Evolutionary conservation across 2,797 vertebrate genomes (phyloP).

Genomic region (Pseudomugil tenellus): DNA sequence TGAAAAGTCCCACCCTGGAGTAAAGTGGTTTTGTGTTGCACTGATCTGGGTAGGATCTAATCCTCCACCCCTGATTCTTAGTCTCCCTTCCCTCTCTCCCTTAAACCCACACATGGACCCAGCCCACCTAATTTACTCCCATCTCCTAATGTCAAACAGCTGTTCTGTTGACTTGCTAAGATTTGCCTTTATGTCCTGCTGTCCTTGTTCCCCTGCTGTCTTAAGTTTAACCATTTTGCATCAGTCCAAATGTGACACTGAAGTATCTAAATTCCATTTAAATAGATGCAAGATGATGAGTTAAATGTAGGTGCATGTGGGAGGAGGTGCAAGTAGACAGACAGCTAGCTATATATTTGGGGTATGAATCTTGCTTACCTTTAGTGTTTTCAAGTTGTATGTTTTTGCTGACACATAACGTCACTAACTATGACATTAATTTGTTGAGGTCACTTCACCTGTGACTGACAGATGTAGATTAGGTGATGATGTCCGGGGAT

Average conservation of each 20-base stretch:
- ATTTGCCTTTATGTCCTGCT: conserved; percentile 33
- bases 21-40: conserved; percentile 53
- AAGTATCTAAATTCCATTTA: conserved; percentile 22
- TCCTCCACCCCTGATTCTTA: conserved; percentile 53
- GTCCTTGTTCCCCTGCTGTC: conserved; percentile 18
- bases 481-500: conserved; percentile 24
- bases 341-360: conserved; percentile 50
- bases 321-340: conserved; percentile 45
- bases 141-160: conserved; percentile 77
- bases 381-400: conserved; percentile 4
- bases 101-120: conserved; percentile 49
- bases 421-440: conserved; percentile 44
- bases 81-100: conserved; percentile 35
- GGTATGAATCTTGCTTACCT: conserved; percentile 25
- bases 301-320: conserved; percentile 44
- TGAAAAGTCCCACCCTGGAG: conserved; percentile 52
- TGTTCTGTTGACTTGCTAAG: conserved; percentile 55
- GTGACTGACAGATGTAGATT: conserved; percentile 59
- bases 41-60: conserved; percentile 37
- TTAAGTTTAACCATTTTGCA: conserved; percentile 34
- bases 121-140: conserved; percentile 63
- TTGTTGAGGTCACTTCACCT: conserved; percentile 45
- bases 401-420: conserved; percentile 30
- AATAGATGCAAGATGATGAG: conserved; percentile 41
- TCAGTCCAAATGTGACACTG: conserved; percentile 15